Evolutionary conservation across 2,797 vertebrate species (phyloP).

Genomic region (Jordanella pulchra): DNA sequence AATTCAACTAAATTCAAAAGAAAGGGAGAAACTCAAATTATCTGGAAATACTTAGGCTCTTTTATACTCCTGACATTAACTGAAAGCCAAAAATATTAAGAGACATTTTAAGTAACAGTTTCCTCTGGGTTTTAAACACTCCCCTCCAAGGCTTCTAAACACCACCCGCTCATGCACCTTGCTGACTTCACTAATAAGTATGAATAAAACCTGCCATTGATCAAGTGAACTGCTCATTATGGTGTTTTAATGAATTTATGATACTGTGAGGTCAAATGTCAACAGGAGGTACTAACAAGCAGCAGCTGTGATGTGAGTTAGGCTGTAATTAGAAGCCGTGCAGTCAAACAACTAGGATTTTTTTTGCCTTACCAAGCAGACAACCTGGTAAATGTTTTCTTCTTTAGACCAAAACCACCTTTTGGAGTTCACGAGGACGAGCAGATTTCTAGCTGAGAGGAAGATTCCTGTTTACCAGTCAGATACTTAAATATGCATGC

Average conservation of each 20-base stretch:
- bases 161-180: slow-evolving; percentile 44
- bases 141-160: slow-evolving; percentile 43
- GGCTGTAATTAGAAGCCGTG: slow-evolving; percentile 80
- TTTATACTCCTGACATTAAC: slow-evolving; percentile 70
- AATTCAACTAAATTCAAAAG: slow-evolving; percentile 48
- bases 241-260: slow-evolving; percentile 89
- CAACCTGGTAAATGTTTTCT: slow-evolving; percentile 84
- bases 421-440: slow-evolving; percentile 35
- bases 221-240: slow-evolving; percentile 92
- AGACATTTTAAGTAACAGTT: slow-evolving; percentile 84
- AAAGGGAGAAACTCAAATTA: slow-evolving; percentile 64
- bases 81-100: slow-evolving; percentile 74
- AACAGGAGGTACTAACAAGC: slow-evolving; percentile 82
- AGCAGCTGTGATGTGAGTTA: slow-evolving; percentile 80
- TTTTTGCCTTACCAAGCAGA: slow-evolving; percentile 75
- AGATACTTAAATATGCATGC: slow-evolving; percentile 29
- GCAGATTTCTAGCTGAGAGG: slow-evolving; percentile 28
- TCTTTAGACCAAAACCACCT: slow-evolving; percentile 62
- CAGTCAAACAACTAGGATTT: slow-evolving; percentile 73
- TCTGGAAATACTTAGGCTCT: slow-evolving; percentile 80
- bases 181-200: slow-evolving; percentile 82
- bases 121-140: slow-evolving; percentile 81
- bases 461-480: slow-evolving; percentile 33
- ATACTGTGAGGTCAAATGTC: slow-evolving; percentile 83
- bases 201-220: slow-evolving; percentile 91